Evolutionary conservation across 2,888 invertebrate genomes (phyloP).

Genomic region (Luffia ferchaultella): DNA sequence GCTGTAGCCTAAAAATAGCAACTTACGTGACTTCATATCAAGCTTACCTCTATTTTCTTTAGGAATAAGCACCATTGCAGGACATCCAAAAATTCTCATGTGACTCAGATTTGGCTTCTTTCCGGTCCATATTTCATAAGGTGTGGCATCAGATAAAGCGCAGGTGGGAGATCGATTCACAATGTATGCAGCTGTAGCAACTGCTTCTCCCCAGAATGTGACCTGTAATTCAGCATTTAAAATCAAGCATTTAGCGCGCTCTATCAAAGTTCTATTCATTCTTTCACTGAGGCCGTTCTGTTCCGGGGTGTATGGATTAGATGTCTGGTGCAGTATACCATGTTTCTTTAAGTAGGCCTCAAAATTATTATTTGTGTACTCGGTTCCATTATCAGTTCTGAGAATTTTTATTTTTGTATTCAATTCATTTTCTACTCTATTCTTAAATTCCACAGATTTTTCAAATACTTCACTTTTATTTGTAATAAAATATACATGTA

Average conservation of each 20-base stretch:
- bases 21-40: conserved; percentile 8
- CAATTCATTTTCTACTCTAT: neutral
- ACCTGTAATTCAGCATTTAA: neutral
- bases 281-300: conserved; percentile 27
- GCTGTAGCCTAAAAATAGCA: conserved; percentile 11
- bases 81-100: conserved; percentile 8
- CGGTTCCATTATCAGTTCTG: neutral
- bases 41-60: conserved; percentile 9
- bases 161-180: conserved; percentile 10
- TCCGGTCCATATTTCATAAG: conserved; percentile 10
- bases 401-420: neutral
- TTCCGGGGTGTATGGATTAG: conserved; percentile 21
- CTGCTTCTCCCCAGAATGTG: conserved; percentile 10
- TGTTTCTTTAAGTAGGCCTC: neutral
- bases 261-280: conserved; percentile 14
- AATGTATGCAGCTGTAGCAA: conserved; percentile 8
- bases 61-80: conserved; percentile 6
- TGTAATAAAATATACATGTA: neutral
- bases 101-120: conserved; percentile 9
- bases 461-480: conserved; percentile 1
- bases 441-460: neutral
- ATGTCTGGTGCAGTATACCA: conserved; percentile 19
- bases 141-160: conserved; percentile 2
- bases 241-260: conserved; percentile 11
- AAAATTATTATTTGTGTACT: neutral